Base-by-base conservation (phyloP, 2,113 vertebrate species). In the Pungitius pungitius region DNA sequence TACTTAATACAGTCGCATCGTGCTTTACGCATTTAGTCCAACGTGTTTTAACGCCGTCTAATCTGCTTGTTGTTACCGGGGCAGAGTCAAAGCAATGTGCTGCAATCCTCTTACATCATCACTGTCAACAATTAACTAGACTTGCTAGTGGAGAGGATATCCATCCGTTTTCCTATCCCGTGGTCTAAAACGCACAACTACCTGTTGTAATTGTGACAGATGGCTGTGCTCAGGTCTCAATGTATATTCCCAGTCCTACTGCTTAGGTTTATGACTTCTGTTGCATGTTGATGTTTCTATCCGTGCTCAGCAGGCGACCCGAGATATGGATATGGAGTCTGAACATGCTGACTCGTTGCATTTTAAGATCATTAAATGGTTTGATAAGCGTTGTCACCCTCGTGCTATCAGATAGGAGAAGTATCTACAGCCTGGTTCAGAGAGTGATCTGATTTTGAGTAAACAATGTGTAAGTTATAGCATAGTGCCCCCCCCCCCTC, bases 231-330 rank as follows among this genome's bases (percentile, higher is more conserved):
- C 69, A 78, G 58, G 8, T 30, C 39, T 68, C 24, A 22, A 24
- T 42, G 0, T 30, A 0, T 75, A 43, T 52, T 55, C 42, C 42
- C 26, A 35, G 12, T 18, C 6, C 55, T 65, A 45, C 7, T 27
- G 35, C 59, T 64, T n/a, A 52, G 72, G 77, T 82, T 84, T 74
- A 69, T 77, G 65, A 69, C 62, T 74, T 75, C 33, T 55, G 27
- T 65, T 30, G 17, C 58, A n/a, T n/a, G n/a, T n/a, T n/a, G 43
- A 40, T 24, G 62, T 64, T 77, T 70, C 45, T 37, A 3, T 64
- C 37, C 37, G 20, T 60, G 73, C 45, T 42, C 35, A 47, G 68
- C 63, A 57, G 56, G 43, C 30, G 40, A 57, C 57, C 11, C 1
- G 14, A 30, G 60, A 42, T 26, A 58, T 43, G 30, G 37, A 54